These are phyloP conservation scores for Conomelus anceps DNA, from an alignment of 2,888 invertebrate genomes.

Conservation along the genomic window DNA sequence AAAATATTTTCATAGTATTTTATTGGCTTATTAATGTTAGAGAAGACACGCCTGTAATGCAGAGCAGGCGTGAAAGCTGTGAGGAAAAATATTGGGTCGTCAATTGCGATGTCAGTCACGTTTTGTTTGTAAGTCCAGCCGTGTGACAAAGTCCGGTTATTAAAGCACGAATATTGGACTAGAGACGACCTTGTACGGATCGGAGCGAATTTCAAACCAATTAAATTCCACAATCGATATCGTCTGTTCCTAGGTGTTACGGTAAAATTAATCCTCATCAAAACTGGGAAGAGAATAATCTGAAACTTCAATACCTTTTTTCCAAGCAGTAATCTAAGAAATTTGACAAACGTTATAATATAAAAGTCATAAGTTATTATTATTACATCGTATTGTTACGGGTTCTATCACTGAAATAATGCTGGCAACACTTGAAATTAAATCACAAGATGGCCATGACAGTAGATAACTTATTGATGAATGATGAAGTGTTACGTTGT, in stretches of 20 bases:
- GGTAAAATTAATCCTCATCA: background rate
- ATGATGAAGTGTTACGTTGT: too few species aligned
- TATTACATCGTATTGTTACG: too few species aligned
- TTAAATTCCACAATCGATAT: background rate
- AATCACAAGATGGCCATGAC: too few species aligned
- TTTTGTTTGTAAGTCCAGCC: background rate
- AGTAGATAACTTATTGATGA: too few species aligned
- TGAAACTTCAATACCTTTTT: too few species aligned
- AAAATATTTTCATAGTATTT: background rate
- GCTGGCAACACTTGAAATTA: too few species aligned
- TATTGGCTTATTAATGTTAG: background rate
- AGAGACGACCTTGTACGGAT: background rate
- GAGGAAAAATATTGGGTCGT: background rate
- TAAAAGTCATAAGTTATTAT: too few species aligned
- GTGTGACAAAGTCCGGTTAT: background rate
- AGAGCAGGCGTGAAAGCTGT: background rate
- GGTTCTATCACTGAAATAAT: too few species aligned
- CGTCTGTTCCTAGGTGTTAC: background rate
- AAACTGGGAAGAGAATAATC: background rate
- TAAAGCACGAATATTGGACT: background rate
- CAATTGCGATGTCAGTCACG: background rate
- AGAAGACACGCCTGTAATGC: background rate
- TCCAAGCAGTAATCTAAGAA: too few species aligned
- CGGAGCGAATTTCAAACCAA: background rate
- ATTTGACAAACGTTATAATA: too few species aligned